A percentile compares a stretch with the other conserved stretches of the same genome.
Evolutionary conservation across 1,140 invertebrate species (phyloP).

Genomic region (Trichonephila clavipes): DNA sequence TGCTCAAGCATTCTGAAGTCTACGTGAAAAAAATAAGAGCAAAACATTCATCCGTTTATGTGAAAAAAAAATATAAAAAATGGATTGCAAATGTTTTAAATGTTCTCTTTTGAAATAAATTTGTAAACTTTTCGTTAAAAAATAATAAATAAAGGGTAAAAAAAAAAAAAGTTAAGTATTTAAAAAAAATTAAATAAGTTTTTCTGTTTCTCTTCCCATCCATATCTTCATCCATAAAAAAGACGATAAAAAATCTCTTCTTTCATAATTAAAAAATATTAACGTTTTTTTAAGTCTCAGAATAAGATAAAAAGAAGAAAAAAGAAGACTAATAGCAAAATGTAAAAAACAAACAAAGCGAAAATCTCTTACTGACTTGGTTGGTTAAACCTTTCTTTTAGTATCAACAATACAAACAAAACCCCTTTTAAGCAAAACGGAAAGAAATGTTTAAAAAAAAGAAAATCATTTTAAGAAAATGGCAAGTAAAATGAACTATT

Average conservation of each 20-base stretch:
- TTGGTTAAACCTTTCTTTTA: conserved; percentile 60
- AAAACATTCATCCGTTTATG: not conserved
- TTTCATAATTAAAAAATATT: conserved; percentile 45
- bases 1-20: too few relatives aligned
- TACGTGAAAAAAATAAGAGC: not conserved
- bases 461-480: conserved; percentile 57
- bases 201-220: not conserved
- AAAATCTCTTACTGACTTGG: conserved; percentile 31
- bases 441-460: not conserved
- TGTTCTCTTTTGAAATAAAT: not conserved
- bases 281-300: not conserved
- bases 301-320: not conserved
- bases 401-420: conserved; percentile 14
- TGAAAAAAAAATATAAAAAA: not conserved
- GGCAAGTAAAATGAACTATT: conserved; percentile 45
- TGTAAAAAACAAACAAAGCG: conserved; percentile 7
- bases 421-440: not conserved
- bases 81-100: not conserved
- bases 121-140: not conserved
- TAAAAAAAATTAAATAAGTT: not conserved
- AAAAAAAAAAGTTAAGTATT: too few relatives aligned
- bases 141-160: not conserved
- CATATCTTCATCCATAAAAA: not conserved
- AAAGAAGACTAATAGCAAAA: not conserved
- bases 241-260: not conserved